Evolutionary conservation across 2,888 invertebrate species (phyloP).

Genomic region (Meganola albula): DNA sequence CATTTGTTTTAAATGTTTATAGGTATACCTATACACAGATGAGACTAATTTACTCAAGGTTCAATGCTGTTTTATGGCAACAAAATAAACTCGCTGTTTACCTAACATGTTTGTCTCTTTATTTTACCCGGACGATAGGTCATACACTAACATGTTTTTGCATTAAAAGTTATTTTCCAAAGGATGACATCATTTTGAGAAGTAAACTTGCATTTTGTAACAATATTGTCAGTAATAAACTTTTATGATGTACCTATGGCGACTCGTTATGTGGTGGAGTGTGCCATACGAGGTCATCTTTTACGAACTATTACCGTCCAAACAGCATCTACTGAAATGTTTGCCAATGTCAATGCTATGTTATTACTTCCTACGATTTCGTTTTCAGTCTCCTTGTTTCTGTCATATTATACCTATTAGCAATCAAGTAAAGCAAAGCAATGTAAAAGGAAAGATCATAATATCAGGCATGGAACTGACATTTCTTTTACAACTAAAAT

Average conservation of each 20-base stretch:
- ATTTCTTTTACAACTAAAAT: too few relatives aligned
- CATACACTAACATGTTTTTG: constrained; percentile 20
- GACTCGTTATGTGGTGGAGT: constrained; percentile 27
- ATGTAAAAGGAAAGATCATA: too few relatives aligned
- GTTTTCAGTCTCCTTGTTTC: too few relatives aligned
- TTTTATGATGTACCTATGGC: constrained; percentile 39
- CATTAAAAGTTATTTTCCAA: constrained; percentile 28
- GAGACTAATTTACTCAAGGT: constrained; percentile 2
- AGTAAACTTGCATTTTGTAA: constrained; percentile 30
- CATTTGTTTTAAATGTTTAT: neutral
- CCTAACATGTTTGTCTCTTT: constrained; percentile 9
- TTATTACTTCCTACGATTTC: too few relatives aligned
- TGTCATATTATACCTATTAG: too few relatives aligned
- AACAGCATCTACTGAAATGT: constrained; percentile 17
- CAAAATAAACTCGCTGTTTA: constrained; percentile 5
- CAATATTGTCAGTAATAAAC: constrained; percentile 40
- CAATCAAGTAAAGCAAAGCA: too few relatives aligned
- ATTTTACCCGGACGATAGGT: constrained; percentile 15
- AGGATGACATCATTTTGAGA: constrained; percentile 44
- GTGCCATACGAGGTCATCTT: constrained; percentile 37
- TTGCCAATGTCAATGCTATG: constrained; percentile 21
- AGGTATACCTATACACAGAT: neutral
- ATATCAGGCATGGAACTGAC: too few relatives aligned
- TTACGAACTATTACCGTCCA: constrained; percentile 34
- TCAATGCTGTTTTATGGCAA: constrained; percentile 3